Evolutionary conservation across 1,140 invertebrate genomes (phyloP), one percentile per base, ranked within the genome.

Genomic region (Drosophila grimshawi): DNA sequence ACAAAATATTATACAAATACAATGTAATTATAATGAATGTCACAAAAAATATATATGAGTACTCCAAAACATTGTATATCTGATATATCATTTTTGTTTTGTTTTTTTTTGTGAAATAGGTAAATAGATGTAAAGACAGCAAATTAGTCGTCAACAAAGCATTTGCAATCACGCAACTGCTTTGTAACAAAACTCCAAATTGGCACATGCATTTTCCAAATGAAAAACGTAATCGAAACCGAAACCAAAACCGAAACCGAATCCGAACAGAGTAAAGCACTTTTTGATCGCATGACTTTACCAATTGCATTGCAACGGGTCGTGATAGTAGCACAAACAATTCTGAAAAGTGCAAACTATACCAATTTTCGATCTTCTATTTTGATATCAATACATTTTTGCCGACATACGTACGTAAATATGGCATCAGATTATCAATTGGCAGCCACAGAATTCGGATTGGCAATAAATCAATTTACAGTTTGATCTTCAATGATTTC

Each of bases 251-350:
- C 41, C 33, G 45, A 64, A 73, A 43, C 46, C 43, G 66, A 61
- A 72, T 52, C 43, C 41, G 75, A 67, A 53, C 57, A 76, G 60
- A 33, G 37, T 33, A 19, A 19, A 11, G 39, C 60, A 70, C 55
- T 69, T 62, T 49, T 33, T 51, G 39, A 63, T 69, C 27, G 59
- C 67, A 63, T 70, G 76, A 67, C 69, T 72, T 80, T 69, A 27
- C 43, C 67, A 64, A 78, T 67, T 78, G 74, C 78, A 80, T 62
- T 68, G 52, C 61, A 81, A 81, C 82, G 79, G 80, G 63, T 63
- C 80, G 75, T 81, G 56, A 78, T 80, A 78, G 55, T 59, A 35
- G 49, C 48, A 63, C 61, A 71, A 76, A 81, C 78, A 81, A 81
- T 35, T 48, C 4, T 60, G 48, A 65, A 33, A 59, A 37, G 30